Evolutionary conservation across 2,888 invertebrate genomes (phyloP), one percentile per base, ranked within the genome.

Genomic region (Leptarthrus brevirostris): DNA sequence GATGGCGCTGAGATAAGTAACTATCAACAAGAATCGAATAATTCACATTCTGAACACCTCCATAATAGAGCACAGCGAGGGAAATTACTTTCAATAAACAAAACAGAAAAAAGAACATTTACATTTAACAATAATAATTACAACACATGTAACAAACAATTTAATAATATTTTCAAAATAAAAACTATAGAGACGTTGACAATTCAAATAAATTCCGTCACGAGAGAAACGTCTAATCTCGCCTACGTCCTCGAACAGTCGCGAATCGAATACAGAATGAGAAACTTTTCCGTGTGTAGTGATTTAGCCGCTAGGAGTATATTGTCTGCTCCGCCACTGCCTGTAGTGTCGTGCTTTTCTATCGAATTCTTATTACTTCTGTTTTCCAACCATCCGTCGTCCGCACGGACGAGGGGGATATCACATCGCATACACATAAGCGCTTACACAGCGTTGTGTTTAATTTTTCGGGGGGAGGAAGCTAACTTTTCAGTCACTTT

Each of bases 171-270:
- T 18, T 49, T 49, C 16, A 18, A 1, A 8, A 44, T 20, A 18
- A 16, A 12, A 12, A 40, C 10, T n/a, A 12, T 40, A 40, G 40
- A 64, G 64, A 64, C 64, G 64, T 64, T 64, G 64, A 64, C 47
- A 64, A 64, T 64, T 64, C 64, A 64, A 64, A 64, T n/a, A 69
- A 69, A 69, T 69, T 52, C 69, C 76, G 78, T 78, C 79, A 79
- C 81, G 81, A 69, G 69, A 69, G 69, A 52, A 49, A 52, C 69
- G 52, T 52, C 69, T 69, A 52, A 69, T 52, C 52, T 82, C 81
- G 81, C 82, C 83, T 82, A 83, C 84, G 84, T 84, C 84, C 84
- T 84, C 84, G 83, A 84, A 82, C 84, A 84, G 84, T 83, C 84
- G 84, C 83, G 83, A 81, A 82, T 84, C 84, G 83, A 81, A 82